Evolutionary conservation across 2,888 invertebrate genomes (phyloP).

Genomic region (Ellobium chinense): DNA sequence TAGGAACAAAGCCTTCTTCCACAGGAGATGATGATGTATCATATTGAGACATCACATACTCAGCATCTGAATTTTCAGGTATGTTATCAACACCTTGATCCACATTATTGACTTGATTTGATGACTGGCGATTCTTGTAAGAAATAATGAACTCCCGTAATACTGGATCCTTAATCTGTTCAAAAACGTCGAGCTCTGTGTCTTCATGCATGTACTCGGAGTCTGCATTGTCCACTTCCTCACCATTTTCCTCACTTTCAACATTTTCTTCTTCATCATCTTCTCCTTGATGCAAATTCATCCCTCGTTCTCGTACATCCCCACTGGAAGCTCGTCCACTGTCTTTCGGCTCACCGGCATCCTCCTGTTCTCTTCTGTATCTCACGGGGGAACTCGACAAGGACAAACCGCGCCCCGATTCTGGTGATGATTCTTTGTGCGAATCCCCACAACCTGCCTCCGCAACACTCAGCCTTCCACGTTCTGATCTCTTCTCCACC

Average conservation of each 20-base stretch:
- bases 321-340: slow-evolving; percentile 62
- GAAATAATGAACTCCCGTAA: slow-evolving; percentile 65
- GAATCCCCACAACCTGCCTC: not conserved
- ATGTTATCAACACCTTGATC: not conserved
- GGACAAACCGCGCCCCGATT: slow-evolving; percentile 44
- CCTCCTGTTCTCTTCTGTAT: not conserved
- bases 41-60: not conserved
- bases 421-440: slow-evolving; percentile 41
- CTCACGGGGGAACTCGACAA: slow-evolving; percentile 27
- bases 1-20: not conserved
- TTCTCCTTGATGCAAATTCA: not conserved
- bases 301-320: slow-evolving; percentile 11
- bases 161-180: slow-evolving; percentile 63
- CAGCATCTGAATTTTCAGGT: not conserved
- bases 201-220: not conserved
- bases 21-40: not conserved
- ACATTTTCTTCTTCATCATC: not conserved
- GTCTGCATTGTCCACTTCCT: not conserved
- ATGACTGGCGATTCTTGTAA: slow-evolving; percentile 12
- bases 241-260: not conserved
- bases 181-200: slow-evolving; percentile 54
- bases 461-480: not conserved
- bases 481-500: not conserved
- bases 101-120: not conserved
- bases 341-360: slow-evolving; percentile 49